A percentile compares a stretch with the other conserved stretches of the same genome.
Evolutionary conservation across 2,888 invertebrate species (phyloP).

Genomic region (Anthrax anthrax): DNA sequence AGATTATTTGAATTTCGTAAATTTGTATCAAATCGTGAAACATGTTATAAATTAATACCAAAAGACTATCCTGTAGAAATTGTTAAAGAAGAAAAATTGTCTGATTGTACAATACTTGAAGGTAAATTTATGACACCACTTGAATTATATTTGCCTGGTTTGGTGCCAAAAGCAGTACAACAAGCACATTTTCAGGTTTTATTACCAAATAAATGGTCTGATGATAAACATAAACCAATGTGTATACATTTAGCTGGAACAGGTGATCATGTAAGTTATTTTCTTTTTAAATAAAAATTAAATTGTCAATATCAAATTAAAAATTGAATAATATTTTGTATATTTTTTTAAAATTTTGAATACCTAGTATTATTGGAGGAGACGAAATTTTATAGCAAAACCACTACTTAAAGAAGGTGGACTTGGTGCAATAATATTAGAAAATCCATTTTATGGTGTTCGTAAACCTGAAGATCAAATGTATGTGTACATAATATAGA

Average conservation of each 20-base stretch:
- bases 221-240: constrained; percentile 56
- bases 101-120: constrained; percentile 62
- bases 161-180: constrained; percentile 71
- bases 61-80: constrained; percentile 74
- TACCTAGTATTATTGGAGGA: constrained; percentile 85
- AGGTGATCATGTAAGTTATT: constrained; percentile 78
- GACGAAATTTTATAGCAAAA: constrained; percentile 78
- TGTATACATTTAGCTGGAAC: constrained; percentile 95
- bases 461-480: constrained; percentile 78
- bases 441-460: constrained; percentile 91
- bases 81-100: constrained; percentile 62
- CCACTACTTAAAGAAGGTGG: constrained; percentile 79
- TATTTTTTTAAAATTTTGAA: too few species aligned
- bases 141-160: constrained; percentile 64
- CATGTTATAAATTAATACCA: constrained; percentile 68
- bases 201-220: constrained; percentile 66
- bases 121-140: constrained; percentile 82
- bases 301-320: not conserved
- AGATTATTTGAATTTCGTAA: constrained; percentile 87
- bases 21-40: constrained; percentile 67
- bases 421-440: constrained; percentile 84
- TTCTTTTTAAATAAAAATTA: not conserved
- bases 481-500: constrained; percentile 36
- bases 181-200: constrained; percentile 75
- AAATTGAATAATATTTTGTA: constrained; percentile 2